A percentile compares a stretch with the other conserved stretches of the same genome.
These are phyloP conservation scores for Pseudonaja textilis DNA, from an alignment of 2,113 vertebrate species.

Conservation along the genomic window DNA sequence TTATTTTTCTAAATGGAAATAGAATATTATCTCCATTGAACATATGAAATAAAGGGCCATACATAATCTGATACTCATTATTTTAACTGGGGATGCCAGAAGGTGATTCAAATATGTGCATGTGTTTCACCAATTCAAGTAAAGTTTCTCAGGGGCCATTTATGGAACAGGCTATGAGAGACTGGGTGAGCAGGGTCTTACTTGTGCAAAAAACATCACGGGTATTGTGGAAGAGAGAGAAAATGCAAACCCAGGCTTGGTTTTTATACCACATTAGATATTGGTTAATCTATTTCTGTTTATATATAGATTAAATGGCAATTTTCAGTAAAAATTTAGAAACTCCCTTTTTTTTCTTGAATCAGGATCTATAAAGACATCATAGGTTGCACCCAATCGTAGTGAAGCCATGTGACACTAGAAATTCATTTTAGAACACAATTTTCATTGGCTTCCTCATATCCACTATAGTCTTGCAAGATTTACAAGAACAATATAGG, in stretches of 20 bases:
- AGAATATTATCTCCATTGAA: background rate
- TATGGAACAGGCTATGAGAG: background rate
- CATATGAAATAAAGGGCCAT: background rate
- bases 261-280: too few relatives aligned
- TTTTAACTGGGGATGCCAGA: background rate
- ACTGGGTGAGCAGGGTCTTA: background rate
- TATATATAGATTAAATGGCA: background rate
- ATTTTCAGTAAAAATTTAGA: background rate
- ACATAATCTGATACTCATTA: background rate
- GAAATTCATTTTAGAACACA: background rate
- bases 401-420: background rate
- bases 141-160: background rate
- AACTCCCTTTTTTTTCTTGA: background rate
- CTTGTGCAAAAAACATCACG: background rate
- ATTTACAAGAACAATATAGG: background rate
- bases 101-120: too few relatives aligned
- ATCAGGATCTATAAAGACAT: conserved; percentile 9
- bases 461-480: too few relatives aligned
- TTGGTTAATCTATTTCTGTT: background rate
- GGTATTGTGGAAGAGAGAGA: background rate
- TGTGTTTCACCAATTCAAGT: background rate
- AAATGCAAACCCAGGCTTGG: background rate
- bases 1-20: background rate
- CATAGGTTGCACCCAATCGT: conserved; percentile 14
- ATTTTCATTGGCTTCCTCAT: background rate